Evolutionary conservation across 2,797 vertebrate genomes (phyloP).

Genomic region (Vireo griseus): DNA sequence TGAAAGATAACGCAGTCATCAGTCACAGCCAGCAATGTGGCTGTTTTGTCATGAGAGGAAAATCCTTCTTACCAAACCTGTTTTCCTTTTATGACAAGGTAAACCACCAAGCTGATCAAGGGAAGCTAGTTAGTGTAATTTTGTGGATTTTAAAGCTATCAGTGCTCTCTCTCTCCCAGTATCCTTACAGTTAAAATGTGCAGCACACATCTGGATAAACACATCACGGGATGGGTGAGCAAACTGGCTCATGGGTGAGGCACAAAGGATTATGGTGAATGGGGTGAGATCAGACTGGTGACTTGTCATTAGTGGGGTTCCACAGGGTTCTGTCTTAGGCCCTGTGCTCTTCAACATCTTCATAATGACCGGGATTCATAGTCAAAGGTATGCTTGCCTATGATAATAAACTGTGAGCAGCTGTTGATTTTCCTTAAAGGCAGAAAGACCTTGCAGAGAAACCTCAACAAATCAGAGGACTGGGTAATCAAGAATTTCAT

Average conservation of each 20-base stretch:
- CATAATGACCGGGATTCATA: not conserved
- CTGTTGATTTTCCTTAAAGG: not conserved
- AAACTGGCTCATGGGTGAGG: fast-evolving
- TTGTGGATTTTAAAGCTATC: not conserved
- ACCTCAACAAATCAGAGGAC: not conserved
- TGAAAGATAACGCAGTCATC: not conserved
- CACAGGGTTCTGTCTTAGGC: not conserved
- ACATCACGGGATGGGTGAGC: not conserved
- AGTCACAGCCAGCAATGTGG: not conserved
- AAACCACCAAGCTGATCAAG: not conserved
- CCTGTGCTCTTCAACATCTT: not conserved
- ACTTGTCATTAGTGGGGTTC: not conserved
- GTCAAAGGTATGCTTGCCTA: not conserved
- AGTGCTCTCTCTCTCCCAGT: not conserved
- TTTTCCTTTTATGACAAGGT: not conserved
- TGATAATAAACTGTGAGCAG: not conserved
- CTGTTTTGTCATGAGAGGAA: not conserved
- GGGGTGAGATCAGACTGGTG: not conserved
- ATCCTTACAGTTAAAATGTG: not conserved
- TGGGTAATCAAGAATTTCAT: too few relatives aligned
- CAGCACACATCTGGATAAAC: not conserved
- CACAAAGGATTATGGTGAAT: fast-evolving
- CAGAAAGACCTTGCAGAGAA: not conserved
- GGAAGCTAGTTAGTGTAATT: not conserved
- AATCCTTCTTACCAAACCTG: not conserved